These are phyloP conservation scores for Amphiprion percula DNA, from an alignment of 2,113 vertebrate species.

Conservation along the genomic window DNA sequence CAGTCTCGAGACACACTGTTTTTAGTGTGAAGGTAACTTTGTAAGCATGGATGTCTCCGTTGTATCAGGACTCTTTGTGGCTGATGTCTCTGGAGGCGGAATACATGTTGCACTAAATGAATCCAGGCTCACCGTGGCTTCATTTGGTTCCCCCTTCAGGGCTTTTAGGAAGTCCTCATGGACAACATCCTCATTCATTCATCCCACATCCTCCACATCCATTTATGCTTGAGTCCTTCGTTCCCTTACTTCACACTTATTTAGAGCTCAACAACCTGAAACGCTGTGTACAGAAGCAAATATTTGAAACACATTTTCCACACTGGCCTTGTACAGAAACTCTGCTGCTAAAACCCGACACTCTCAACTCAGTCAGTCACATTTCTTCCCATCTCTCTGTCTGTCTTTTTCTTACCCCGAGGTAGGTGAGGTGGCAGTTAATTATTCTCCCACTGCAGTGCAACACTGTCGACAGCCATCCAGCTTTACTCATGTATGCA, in stretches of 20 bases:
- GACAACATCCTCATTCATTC: conserved; percentile 36
- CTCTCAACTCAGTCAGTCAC: conserved; percentile 10
- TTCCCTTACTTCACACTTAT: not conserved
- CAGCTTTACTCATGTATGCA: conserved; percentile 27
- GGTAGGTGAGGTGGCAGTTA: conserved; percentile 51
- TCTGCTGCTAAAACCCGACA: conserved; percentile 4
- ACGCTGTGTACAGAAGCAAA: not conserved
- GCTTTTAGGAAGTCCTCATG: not conserved
- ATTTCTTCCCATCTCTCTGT: not conserved
- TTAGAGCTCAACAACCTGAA: not conserved
- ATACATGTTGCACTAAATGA: conserved; percentile 25
- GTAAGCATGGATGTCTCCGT: conserved; percentile 23
- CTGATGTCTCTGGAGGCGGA: conserved; percentile 40
- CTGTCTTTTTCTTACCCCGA: conserved; percentile 27
- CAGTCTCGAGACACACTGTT: conserved; percentile 31
- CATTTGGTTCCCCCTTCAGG: conserved; percentile 25
- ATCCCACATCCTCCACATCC: conserved; percentile 15
- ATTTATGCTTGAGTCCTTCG: not conserved
- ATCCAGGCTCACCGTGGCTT: conserved; percentile 23
- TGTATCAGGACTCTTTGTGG: conserved; percentile 37
- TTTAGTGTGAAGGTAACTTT: conserved; percentile 20
- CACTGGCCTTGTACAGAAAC: not conserved
- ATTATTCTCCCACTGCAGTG: conserved; percentile 47
- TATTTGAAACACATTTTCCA: not conserved
- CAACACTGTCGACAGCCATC: conserved; percentile 21